Base-by-base conservation (phyloP, 1,140 invertebrate genomes). In the Mizuhopecten yessoensis region DNA sequence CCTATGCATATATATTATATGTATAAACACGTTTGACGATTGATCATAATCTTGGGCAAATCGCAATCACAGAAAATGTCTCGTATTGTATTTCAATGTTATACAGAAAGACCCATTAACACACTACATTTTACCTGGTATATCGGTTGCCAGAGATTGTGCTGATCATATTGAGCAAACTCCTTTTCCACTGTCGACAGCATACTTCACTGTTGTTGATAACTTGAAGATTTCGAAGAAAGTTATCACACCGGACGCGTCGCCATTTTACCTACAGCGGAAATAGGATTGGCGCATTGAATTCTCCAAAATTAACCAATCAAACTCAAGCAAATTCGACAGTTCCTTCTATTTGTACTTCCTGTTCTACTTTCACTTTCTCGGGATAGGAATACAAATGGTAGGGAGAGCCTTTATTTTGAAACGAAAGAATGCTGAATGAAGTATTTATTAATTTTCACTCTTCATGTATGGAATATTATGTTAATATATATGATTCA, bases 181-280 rank as follows among this genome's bases (percentile, higher is more conserved):
- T 75, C 57, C 57, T 75, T 75, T 75, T 75, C 57, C 57, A 75
- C 57, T 75, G 57, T 75, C 57, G 57, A 75, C 57, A 29, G 57
- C 57, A 75, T 75, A 75, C 23, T 75, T 75, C 57, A 75, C 57
- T n/a, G 57, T 75, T 75, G 57, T 75, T 75, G 57, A 75, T 75
- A 75, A 75, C 23, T 75, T 75, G 1, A 75, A 29, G 57, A 75
- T 75, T 75, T 75, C 57, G 57, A 75, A 75, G 57, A 75, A 75
- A 75, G 57, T 75, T 75, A 75, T 75, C 57, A 75, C 57, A 75
- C 57, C 57, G 57, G 57, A 75, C 57, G 57, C 57, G 57, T 75
- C 57, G 57, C 57, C 57, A 75, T 75, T 75, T 75, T 75, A 75
- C n/a, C n/a, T 29, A 75, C 23, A 75, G 57, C 57, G 57, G 57